These are phyloP conservation scores for Benitochromis conjunctus DNA, from an alignment of 2,113 vertebrate species.

Conservation along the genomic window DNA sequence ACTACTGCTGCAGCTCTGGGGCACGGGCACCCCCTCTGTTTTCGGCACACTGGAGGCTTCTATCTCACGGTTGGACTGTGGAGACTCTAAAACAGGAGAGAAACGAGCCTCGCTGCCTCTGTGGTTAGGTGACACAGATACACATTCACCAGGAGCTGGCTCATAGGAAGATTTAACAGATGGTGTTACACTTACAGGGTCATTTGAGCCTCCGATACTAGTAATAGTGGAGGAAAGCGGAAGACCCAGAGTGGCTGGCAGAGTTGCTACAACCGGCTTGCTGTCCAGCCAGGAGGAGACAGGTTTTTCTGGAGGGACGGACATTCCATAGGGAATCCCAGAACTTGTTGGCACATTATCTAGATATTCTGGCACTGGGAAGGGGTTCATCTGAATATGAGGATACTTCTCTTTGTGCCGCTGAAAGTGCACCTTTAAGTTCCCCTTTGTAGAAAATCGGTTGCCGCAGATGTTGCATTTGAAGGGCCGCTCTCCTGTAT, in stretches of 20 bases:
- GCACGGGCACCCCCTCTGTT: constrained; percentile 74
- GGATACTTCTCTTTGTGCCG: constrained; percentile 98
- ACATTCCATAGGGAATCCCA: constrained; percentile 97
- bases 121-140: constrained; percentile 83
- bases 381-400: constrained; percentile 98
- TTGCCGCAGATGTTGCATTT: constrained; percentile 99
- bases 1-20: constrained; percentile 65
- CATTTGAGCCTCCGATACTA: constrained; percentile 71
- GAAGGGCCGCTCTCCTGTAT: constrained; percentile 96
- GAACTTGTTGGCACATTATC: constrained; percentile 96
- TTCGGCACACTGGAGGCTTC: constrained; percentile 69
- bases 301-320: constrained; percentile 87
- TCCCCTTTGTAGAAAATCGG: constrained; percentile 98
- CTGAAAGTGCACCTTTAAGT: constrained; percentile 98
- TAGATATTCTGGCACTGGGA: constrained; percentile 97
- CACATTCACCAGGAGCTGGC: constrained; percentile 83
- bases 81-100: constrained; percentile 73
- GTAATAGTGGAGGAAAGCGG: constrained; percentile 83
- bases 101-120: constrained; percentile 71
- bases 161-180: constrained; percentile 84
- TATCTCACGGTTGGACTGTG: constrained; percentile 59
- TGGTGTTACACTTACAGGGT: constrained; percentile 84
- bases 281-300: constrained; percentile 92
- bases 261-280: constrained; percentile 83
- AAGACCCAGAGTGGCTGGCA: constrained; percentile 79